These are phyloP conservation scores for Theretra japonica DNA, from an alignment of 2,888 invertebrate genomes.

Conservation along the genomic window DNA sequence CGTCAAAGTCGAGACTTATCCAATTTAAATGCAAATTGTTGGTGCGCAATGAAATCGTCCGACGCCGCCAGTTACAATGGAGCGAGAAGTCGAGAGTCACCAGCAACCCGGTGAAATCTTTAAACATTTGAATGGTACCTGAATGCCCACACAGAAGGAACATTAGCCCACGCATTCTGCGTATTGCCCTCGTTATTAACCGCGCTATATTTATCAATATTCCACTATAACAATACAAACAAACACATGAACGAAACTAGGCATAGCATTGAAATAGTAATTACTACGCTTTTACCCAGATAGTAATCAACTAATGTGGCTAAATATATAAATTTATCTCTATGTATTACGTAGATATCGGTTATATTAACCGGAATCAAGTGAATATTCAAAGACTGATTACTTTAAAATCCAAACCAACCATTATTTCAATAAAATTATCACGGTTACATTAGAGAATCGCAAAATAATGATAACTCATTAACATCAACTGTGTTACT, in stretches of 20 bases:
- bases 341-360: not conserved
- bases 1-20: constrained; percentile 51
- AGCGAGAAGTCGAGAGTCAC: constrained; percentile 50
- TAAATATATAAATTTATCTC: not conserved
- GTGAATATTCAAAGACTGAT: not conserved
- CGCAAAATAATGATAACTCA: constrained; percentile 11
- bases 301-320: too few species aligned
- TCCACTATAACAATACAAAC: not conserved
- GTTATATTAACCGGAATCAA: not conserved
- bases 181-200: not conserved
- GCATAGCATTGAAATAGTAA: not conserved
- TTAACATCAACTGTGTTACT: not conserved
- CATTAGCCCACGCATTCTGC: not conserved
- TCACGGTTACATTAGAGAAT: not conserved
- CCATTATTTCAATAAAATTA: not conserved
- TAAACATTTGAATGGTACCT: constrained; percentile 61
- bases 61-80: constrained; percentile 55
- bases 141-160: constrained; percentile 56
- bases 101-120: constrained; percentile 60
- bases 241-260: not conserved
- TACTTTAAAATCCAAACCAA: not conserved
- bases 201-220: not conserved
- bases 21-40: constrained; percentile 67
- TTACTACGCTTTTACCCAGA: too few species aligned
- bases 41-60: constrained; percentile 61